Percentiles rank a stretch among this genome's conserved stretches.
Conservation (phyloP, 2,113 vertebrate genomes). For the Marmota flaviventris region DNA sequence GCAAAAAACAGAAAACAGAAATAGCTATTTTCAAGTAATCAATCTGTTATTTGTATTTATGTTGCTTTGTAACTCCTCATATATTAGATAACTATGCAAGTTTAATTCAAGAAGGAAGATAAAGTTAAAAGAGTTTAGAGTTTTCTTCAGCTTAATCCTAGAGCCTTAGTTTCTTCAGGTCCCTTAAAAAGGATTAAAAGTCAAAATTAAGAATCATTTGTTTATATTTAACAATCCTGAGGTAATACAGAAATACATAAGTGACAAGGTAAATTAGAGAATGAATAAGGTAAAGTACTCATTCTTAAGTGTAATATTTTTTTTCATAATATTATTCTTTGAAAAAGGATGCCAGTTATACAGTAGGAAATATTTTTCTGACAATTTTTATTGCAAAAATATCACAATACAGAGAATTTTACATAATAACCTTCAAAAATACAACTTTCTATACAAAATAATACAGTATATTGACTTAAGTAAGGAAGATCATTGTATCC, state of each 20-base stretch:
- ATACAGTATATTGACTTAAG: neutral
- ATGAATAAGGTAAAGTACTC: neutral
- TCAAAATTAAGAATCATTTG: neutral
- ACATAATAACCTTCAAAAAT: neutral
- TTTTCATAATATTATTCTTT: neutral
- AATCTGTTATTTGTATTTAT: neutral
- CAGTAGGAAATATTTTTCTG: neutral
- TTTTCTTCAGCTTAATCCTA: neutral
- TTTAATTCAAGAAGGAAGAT: neutral
- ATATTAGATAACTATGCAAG: neutral
- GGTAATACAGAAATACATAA: neutral
- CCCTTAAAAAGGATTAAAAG: neutral
- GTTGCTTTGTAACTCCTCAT: neutral
- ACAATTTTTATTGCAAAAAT: neutral
- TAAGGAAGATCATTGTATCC: neutral
- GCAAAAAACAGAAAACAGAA: neutral
- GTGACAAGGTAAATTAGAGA: neutral
- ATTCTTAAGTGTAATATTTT: neutral
- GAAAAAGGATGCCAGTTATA: neutral
- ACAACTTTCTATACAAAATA: neutral
- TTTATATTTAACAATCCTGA: neutral
- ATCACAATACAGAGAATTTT: neutral
- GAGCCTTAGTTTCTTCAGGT: neutral
- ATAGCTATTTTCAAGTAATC: neutral
- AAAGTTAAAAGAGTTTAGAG: neutral